Conservation (phyloP, 2,888 invertebrate species). For the Euzophera pinguis region DNA sequence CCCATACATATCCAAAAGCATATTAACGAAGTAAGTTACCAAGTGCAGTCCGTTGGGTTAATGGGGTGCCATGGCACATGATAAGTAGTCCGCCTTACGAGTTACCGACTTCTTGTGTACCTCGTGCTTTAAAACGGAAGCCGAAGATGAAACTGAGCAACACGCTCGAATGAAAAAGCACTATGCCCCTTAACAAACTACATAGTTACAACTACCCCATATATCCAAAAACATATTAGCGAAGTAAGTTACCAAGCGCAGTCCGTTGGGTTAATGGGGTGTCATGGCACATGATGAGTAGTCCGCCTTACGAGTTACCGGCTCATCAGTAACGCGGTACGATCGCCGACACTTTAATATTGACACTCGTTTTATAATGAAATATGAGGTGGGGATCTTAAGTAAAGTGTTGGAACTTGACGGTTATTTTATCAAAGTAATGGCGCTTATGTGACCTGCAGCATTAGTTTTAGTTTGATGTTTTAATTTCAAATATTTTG, state of each 20-base stretch:
- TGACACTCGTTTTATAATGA: slow-evolving; percentile 54
- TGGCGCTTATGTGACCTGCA: too few species aligned
- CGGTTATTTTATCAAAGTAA: neutral
- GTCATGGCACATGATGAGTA: slow-evolving; percentile 72
- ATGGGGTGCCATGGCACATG: slow-evolving; percentile 73
- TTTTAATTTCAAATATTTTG: too few species aligned
- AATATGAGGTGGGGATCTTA: slow-evolving; percentile 29
- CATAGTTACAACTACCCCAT: neutral
- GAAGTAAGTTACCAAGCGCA: slow-evolving; percentile 58
- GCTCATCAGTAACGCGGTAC: slow-evolving; percentile 54
- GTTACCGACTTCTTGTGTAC: slow-evolving; percentile 56
- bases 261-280: slow-evolving; percentile 68
- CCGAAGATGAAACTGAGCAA: too few species aligned
- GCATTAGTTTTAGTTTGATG: too few species aligned
- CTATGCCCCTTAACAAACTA: neutral
- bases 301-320: slow-evolving; percentile 52
- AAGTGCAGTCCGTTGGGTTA: slow-evolving; percentile 60
- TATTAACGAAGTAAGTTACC: slow-evolving; percentile 53
- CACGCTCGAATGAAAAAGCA: neutral
- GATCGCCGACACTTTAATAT: slow-evolving; percentile 49
- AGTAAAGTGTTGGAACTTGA: neutral
- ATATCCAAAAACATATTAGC: slow-evolving; percentile 26
- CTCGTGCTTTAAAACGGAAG: too few species aligned
- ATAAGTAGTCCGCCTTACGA: slow-evolving; percentile 60
- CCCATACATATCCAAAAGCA: slow-evolving; percentile 8